These are phyloP conservation scores for Scolopax rusticola DNA, from an alignment of 2,797 vertebrate genomes.

Conservation along the genomic window DNA sequence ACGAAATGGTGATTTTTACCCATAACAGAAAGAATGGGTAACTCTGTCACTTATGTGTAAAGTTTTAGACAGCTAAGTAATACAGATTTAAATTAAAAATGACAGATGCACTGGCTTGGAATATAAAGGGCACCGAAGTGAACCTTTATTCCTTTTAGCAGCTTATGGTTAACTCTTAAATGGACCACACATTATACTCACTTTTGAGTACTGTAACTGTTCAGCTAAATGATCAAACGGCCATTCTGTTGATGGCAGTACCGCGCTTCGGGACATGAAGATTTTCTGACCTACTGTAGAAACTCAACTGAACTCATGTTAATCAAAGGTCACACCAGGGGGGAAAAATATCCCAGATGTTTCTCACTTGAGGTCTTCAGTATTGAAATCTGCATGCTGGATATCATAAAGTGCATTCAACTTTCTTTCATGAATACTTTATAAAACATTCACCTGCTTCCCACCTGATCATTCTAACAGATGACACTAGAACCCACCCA, in stretches of 20 bases:
- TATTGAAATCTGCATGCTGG: not conserved
- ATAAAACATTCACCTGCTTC: not conserved
- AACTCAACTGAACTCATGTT: not conserved
- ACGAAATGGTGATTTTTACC: slow-evolving; percentile 67
- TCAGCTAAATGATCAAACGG: slow-evolving; percentile 1
- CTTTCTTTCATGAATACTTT: not conserved
- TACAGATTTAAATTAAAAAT: slow-evolving; percentile 82
- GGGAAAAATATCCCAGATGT: not conserved
- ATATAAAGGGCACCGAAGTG: slow-evolving; percentile 79
- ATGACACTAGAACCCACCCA: not conserved
- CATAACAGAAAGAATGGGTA: slow-evolving; percentile 73
- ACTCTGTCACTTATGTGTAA: slow-evolving; percentile 77
- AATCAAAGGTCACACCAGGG: not conserved
- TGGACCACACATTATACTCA: slow-evolving; percentile 33
- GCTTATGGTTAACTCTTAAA: slow-evolving; percentile 74
- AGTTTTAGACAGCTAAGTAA: slow-evolving; percentile 81
- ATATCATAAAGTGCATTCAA: not conserved
- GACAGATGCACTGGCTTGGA: slow-evolving; percentile 77
- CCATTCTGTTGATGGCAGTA: not conserved
- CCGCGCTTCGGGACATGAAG: not conserved
- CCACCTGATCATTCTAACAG: not conserved
- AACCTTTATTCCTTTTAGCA: slow-evolving; percentile 76
- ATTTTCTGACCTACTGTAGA: slow-evolving; percentile 24
- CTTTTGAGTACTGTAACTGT: slow-evolving; percentile 29
- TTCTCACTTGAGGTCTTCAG: not conserved